phyloP scores from a whole-genome alignment of 1,140 invertebrate genomes.

The Diachasmimorpha longicaudata region DNA sequence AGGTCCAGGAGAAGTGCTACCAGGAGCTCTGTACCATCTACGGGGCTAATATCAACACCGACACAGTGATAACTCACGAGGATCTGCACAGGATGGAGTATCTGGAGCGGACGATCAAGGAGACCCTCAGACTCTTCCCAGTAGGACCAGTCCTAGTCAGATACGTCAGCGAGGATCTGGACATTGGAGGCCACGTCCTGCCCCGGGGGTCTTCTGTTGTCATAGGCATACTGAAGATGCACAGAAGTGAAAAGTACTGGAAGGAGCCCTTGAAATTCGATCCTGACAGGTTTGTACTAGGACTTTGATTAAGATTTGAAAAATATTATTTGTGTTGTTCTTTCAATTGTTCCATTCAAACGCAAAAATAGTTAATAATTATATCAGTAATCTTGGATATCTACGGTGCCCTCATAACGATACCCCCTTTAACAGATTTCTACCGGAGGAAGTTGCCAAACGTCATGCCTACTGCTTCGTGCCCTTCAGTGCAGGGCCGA shows the following conservation, averaged over 20 bases:
- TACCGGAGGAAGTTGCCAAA: constrained; percentile 61
- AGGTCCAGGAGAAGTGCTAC: constrained; percentile 68
- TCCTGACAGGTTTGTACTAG: constrained; percentile 68
- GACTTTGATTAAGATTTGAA: too few species aligned
- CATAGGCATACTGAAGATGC: constrained; percentile 47
- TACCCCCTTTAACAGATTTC: constrained; percentile 65
- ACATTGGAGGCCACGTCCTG: constrained; percentile 34
- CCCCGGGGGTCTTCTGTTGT: constrained; percentile 33
- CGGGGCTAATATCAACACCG: constrained; percentile 42
- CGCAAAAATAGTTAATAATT: too few species aligned
- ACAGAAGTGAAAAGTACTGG: constrained; percentile 65
- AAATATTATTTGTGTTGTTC: too few species aligned
- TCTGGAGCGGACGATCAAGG: constrained; percentile 70
- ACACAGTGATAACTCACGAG: constrained; percentile 50
- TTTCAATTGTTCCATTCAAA: too few species aligned
- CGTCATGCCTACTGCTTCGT: constrained; percentile 62
- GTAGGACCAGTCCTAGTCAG: constrained; percentile 66
- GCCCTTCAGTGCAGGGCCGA: constrained; percentile 68
- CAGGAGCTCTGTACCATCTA: constrained; percentile 66
- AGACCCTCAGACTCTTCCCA: constrained; percentile 70
- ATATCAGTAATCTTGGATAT: too few species aligned
- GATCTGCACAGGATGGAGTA: constrained; percentile 69
- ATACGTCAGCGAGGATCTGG: constrained; percentile 54
- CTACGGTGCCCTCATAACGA: too few species aligned
- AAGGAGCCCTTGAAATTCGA: constrained; percentile 69